Base-by-base conservation (phyloP, 2,888 invertebrate species). In the Halictus quadricinctus region DNA sequence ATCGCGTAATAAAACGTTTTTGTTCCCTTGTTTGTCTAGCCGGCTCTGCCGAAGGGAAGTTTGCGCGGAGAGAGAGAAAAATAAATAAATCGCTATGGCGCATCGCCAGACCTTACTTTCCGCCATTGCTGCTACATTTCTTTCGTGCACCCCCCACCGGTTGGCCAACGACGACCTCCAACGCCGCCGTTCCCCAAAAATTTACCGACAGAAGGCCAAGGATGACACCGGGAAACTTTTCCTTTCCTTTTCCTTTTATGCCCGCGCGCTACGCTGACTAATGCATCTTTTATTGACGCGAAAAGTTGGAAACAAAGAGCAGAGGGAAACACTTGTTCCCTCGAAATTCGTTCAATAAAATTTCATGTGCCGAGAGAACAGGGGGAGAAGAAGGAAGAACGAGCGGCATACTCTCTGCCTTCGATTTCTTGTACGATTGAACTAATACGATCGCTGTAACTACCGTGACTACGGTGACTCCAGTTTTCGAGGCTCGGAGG, bases 1-100 rank as follows among this genome's bases (percentile, higher is more conserved):
- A 94, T 94, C 92, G 92, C 90, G 92, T 92, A 93, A 93, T 94
- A 94, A 94, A 94, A 93, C 93, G 91, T 93, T 93, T 93, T 93
- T 93, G 90, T 90, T 86, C 91, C 87, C 89, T 90, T 92, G 92
- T 93, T 93, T 93, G 93, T 93, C 92, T 88, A 91, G 90, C 89
- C 89, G 83, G 82, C 85, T 85, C 83, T 82, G 75, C 84, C 78
- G 75, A 78, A 82, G 72, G 79, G 73, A 83, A 86, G 88, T 90
- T 89, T 85, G 84, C 87, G 70, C 84, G 64, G 64, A 66, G 85
- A n/a, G 87, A 58, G n/a, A 83, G 90, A 90, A 91, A 93, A 93
- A 93, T 93, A 93, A 93, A 93, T 93, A 92, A 92, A 92, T 93
- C 89, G 92, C 87, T 84, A 82, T 92, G 92, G 93, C 92, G 88